Evolutionary conservation across 2,888 invertebrate genomes (phyloP).

Genomic region (Anaspis maculata): DNA sequence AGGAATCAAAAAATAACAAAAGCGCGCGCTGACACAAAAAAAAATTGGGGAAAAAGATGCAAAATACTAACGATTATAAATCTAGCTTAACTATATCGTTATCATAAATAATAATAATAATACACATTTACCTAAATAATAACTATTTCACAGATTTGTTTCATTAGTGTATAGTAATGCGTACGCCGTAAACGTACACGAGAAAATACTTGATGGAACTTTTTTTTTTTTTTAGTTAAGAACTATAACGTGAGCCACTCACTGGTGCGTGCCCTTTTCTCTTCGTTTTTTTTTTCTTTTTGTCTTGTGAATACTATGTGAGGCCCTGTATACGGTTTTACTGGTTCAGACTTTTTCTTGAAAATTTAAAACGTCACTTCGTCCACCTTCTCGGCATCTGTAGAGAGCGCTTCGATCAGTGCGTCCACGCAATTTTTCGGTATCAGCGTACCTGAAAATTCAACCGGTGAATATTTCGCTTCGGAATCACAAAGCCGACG

Average conservation of each 20-base stretch:
- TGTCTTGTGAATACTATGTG: constrained; percentile 27
- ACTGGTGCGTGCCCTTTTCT: constrained; percentile 12
- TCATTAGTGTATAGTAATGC: constrained; percentile 4
- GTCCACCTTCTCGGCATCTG: constrained; percentile 74
- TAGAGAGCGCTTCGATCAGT: constrained; percentile 66
- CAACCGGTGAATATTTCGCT: background rate
- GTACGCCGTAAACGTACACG: no score
- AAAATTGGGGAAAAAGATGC: no score
- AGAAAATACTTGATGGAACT: constrained; percentile 20
- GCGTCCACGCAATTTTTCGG: constrained; percentile 82
- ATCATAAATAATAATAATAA: constrained; percentile 20
- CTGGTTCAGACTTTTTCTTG: constrained; percentile 4
- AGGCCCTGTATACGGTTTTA: constrained; percentile 26
- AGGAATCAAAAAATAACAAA: no score
- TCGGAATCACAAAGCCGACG: background rate
- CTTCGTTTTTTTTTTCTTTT: constrained; percentile 17
- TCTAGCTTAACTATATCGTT: no score
- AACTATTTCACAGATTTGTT: constrained; percentile 30
- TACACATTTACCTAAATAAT: constrained; percentile 23
- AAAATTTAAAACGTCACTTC: constrained; percentile 50
- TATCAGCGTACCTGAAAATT: constrained; percentile 65
- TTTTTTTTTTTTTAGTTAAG: constrained; percentile 6
- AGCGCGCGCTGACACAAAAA: no score
- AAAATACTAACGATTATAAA: no score
- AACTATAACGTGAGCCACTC: constrained; percentile 12